phyloP scores from a whole-genome alignment of 2,888 invertebrate species.

The Zaprionus bogoriensis region DNA sequence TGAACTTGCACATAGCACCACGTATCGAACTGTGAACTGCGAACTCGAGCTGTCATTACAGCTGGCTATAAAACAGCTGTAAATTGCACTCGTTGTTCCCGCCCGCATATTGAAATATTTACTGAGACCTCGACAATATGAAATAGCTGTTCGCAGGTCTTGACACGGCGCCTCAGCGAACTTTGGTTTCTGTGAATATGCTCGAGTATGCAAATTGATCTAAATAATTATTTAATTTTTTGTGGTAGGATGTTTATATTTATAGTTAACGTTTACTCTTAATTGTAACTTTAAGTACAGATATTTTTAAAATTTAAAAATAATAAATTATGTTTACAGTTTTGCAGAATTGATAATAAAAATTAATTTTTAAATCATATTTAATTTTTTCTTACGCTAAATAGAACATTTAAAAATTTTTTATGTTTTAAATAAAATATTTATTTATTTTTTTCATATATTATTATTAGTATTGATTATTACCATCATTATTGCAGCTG shows the following conservation, averaged over 20 bases:
- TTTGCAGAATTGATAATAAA: too few species aligned
- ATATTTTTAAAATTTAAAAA: too few species aligned
- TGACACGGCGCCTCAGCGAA: too few species aligned
- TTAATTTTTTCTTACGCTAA: too few species aligned
- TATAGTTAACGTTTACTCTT: neutral
- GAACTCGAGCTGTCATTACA: slow-evolving; percentile 11
- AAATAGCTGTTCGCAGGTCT: slow-evolving; percentile 7
- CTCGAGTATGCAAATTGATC: neutral
- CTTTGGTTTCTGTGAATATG: too few species aligned
- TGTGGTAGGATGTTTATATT: neutral
- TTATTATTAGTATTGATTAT: too few species aligned
- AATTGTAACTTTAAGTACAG: too few species aligned
- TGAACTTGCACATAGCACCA: slow-evolving; percentile 47
- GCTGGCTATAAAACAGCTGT: neutral
- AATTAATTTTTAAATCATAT: too few species aligned
- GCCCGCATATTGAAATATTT: slow-evolving; percentile 14
- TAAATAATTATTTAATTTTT: neutral
- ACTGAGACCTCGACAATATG: slow-evolving; percentile 1
- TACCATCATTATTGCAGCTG: neutral
- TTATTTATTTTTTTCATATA: too few species aligned
- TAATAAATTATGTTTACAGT: too few species aligned
- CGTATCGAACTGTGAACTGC: slow-evolving; percentile 35
- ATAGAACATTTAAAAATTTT: too few species aligned
- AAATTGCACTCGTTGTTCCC: slow-evolving; percentile 3
- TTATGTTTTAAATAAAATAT: too few species aligned